A percentile compares a stretch with the other conserved stretches of the same genome.
phyloP scores from a whole-genome alignment of 64 coral and sea anemone genomes.

The Pocillopora damicornis region DNA sequence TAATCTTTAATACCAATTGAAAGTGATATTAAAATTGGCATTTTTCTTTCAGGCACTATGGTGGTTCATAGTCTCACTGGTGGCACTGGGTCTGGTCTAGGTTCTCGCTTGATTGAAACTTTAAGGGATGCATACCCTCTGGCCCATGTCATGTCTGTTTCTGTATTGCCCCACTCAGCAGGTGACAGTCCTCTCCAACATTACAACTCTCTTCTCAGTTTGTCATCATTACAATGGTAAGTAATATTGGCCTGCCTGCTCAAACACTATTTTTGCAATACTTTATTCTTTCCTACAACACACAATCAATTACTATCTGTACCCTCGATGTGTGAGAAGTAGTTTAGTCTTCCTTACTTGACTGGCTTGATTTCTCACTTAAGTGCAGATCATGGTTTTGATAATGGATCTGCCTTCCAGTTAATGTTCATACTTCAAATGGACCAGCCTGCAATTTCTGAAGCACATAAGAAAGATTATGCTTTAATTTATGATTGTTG shows the following conservation, averaged over 20 bases:
- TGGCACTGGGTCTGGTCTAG: constrained; percentile 86
- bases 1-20: too few species aligned
- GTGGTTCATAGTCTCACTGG: constrained; percentile 84
- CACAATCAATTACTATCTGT: too few species aligned
- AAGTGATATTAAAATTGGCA: neutral
- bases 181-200: constrained; percentile 86
- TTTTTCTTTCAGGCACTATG: constrained; percentile 59
- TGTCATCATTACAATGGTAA: constrained; percentile 70
- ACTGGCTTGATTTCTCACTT: too few species aligned
- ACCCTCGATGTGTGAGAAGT: too few species aligned
- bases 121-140: constrained; percentile 70
- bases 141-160: constrained; percentile 78
- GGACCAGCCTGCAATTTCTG: too few species aligned
- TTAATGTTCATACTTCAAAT: too few species aligned
- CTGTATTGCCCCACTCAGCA: constrained; percentile 75
- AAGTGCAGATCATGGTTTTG: too few species aligned
- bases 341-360: too few species aligned
- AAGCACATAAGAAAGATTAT: too few species aligned
- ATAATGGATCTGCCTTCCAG: too few species aligned
- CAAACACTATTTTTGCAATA: neutral
- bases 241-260: neutral
- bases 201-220: constrained; percentile 84
- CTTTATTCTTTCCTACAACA: too few species aligned
- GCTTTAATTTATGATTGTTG: too few species aligned
- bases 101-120: constrained; percentile 61